Evolutionary conservation across 2,888 invertebrate genomes (phyloP), one percentile per base, ranked within the genome.

Genomic region (Crossocerus cetratus): DNA sequence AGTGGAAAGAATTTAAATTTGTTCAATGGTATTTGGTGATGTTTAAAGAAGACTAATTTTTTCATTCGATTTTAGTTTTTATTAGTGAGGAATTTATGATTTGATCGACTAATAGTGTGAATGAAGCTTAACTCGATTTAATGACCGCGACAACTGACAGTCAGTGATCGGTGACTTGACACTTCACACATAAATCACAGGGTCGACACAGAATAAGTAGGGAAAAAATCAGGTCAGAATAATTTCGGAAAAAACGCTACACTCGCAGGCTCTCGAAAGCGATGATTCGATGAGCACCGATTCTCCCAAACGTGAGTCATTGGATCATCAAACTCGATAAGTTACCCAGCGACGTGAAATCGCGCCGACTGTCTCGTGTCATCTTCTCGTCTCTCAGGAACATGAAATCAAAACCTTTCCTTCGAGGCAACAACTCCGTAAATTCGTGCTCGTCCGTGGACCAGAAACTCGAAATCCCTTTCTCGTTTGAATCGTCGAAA

Each of bases 361-460:
- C 77, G 81, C 77, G 81, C 74, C 82, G 81, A 79, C 69, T 81
- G 82, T 81, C 77, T 69, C 71, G 69, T 65, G 61, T 67, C 74
- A 62, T 65, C 69, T 72, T 61, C 65, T 63, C 67, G 62, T 65
- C 70, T 49, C 67, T 69, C 72, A 73, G 69, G 71, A 80, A 65
- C 72, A 78, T 77, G 80, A 80, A 78, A 76, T 74, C 76, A 69
- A 69, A 73, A 78, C 59, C 64, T 55, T 61, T 65, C 22, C 56
- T 64, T 61, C 57, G 54, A 45, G 11, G 64, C 56, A 63, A 77
- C 67, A 80, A 54, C 75, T 58, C 65, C 64, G 23, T 14, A 68
- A 68, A 80, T 73, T 65, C n/a, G 14, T 64, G 60, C 68, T 43
- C 60, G 65, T 65, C 61, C 60, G 57, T 49, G 72, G 64, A 53